Base-by-base conservation (phyloP, 2,888 invertebrate genomes). In the Tipula vernalis region DNA sequence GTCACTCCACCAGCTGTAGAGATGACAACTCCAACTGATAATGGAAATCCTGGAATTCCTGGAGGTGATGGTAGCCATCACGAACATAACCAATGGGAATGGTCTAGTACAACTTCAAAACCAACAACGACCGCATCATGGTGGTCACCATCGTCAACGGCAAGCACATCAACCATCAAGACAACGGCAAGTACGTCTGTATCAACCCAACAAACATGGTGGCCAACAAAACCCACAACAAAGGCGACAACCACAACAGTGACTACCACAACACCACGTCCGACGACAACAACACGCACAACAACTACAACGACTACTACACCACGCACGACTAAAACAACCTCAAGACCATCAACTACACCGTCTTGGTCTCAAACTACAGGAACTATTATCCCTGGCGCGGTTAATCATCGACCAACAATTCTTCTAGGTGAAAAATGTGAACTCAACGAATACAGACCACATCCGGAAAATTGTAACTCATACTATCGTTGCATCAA, bases 401-500 rank as follows among this genome's bases (percentile, higher is more conserved):
- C 92, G 1, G 92, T 91, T 3, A 90, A 92, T 86, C 90, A 92
- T 88, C 93, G 92, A 88, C 93, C 93, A 10, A 89, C 90, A 8
- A 18, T 87, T 39, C 87, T 88, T 13, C 87, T 90, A 0, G 90
- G 90, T 36, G 88, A 89, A 0, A 90, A 90, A 88, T 92, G 91
- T 42, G 88, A 89, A n/a, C 92, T 93, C 88, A 93, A 93, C 0
- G 92, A 93, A 51, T 94, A 93, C 89, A 91, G 92, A 85, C 92
- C 94, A 0, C 95, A 96, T 87, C 93, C 94, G 0, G 91, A 91
- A 0, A 95, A 96, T 89, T 97, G 97, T 89, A 95, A 94, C 87
- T 93, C 94, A 0, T 97, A 96, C 90, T 94, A 95, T 88, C 94
- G 96, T 88, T 97, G 97, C 89, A 93, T 96, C 36, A 93, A 94